Percentiles rank a stretch among this genome's conserved stretches.
phyloP scores from a whole-genome alignment of 2,113 vertebrate genomes.

The Sula dactylatra region DNA sequence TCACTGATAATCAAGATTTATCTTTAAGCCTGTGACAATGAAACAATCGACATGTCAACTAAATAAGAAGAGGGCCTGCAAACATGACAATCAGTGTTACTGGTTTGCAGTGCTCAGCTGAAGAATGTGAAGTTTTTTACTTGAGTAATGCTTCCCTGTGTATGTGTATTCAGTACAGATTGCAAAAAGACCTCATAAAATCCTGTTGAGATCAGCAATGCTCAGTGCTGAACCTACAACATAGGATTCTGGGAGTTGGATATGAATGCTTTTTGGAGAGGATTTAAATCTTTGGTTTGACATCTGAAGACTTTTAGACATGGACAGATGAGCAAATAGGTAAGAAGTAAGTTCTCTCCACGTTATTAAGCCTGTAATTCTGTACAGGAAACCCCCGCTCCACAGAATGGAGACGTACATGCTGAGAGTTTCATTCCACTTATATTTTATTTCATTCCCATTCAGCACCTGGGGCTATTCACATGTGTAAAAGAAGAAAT shows the following conservation, averaged over 20 bases:
- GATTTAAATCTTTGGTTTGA: background rate
- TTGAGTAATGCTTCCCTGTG: background rate
- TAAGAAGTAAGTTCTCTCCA: background rate
- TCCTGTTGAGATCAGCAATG: background rate
- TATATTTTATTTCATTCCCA: background rate
- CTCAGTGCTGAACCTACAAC: background rate
- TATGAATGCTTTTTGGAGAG: background rate
- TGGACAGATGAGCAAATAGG: background rate
- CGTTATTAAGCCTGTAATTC: background rate
- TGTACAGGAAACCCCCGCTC: background rate
- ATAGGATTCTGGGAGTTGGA: background rate
- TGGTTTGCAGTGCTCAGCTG: background rate
- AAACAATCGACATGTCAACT: background rate
- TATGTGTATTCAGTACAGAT: background rate
- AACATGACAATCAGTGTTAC: background rate
- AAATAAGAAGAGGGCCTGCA: background rate
- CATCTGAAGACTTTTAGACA: background rate
- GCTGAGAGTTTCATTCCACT: background rate
- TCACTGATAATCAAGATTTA: background rate
- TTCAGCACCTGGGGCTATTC: background rate
- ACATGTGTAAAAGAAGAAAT: background rate
- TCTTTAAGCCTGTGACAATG: background rate
- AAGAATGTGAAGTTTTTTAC: background rate
- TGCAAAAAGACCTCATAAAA: background rate
- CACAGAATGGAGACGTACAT: background rate